phyloP scores from a whole-genome alignment of 2,888 invertebrate species.

The Petrophora chlorosata region DNA sequence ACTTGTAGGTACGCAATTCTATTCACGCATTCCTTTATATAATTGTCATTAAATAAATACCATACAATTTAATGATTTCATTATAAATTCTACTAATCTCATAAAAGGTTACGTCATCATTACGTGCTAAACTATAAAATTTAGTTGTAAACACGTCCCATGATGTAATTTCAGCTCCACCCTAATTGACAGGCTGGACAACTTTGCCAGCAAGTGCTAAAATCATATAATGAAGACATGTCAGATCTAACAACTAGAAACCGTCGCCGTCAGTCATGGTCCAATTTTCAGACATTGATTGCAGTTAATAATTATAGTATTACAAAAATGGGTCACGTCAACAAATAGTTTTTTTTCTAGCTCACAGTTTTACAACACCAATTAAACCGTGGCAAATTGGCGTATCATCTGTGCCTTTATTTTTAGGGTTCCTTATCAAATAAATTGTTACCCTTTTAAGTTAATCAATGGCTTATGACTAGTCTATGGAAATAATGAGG shows the following conservation, averaged over 20 bases:
- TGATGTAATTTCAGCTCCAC: slow-evolving; percentile 35
- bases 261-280: slow-evolving; percentile 15
- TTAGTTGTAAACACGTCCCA: slow-evolving; percentile 17
- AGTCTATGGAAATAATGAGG: too few species aligned
- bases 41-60: neutral
- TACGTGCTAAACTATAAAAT: slow-evolving; percentile 20
- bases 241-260: slow-evolving; percentile 24
- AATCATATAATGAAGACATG: slow-evolving; percentile 47
- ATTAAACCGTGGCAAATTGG: slow-evolving; percentile 35
- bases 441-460: too few species aligned
- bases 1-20: too few species aligned
- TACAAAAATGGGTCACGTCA: slow-evolving; percentile 30
- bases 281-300: slow-evolving; percentile 24
- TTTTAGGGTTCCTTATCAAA: slow-evolving; percentile 23
- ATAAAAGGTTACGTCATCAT: slow-evolving; percentile 6
- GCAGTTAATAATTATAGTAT: slow-evolving; percentile 17
- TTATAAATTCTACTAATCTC: neutral
- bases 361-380: slow-evolving; percentile 25
- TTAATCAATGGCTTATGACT: too few species aligned
- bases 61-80: neutral
- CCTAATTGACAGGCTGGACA: slow-evolving; percentile 26
- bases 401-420: slow-evolving; percentile 5
- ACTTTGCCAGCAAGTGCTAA: slow-evolving; percentile 39
- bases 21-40: neutral
- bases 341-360: slow-evolving; percentile 14